Percentiles rank a stretch among this genome's conserved stretches.
These are phyloP conservation scores for Nomada flava DNA, from an alignment of 2,888 invertebrate species.

Conservation along the genomic window DNA sequence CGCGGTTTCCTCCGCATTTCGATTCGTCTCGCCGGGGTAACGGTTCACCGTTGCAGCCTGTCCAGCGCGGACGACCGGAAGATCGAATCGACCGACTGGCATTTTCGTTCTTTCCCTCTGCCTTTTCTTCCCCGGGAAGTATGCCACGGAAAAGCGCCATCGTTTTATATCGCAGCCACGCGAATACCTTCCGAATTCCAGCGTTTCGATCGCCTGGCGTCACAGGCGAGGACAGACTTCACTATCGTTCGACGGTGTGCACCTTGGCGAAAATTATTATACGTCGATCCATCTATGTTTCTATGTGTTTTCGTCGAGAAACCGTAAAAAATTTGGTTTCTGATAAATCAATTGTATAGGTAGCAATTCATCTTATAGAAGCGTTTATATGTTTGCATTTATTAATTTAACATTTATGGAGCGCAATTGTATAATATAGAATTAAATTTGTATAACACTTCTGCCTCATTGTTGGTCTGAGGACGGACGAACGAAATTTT, in stretches of 20 bases:
- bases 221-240: background rate
- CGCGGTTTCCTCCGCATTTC: slow-evolving; percentile 73
- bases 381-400: too few relatives aligned
- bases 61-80: slow-evolving; percentile 40
- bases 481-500: too few relatives aligned
- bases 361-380: too few relatives aligned
- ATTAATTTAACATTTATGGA: too few relatives aligned
- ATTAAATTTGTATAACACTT: too few relatives aligned
- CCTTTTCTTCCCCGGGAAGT: slow-evolving; percentile 18
- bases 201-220: background rate
- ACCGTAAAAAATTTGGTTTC: background rate
- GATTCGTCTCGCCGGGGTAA: slow-evolving; percentile 74
- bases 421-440: too few relatives aligned
- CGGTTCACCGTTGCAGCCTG: slow-evolving; percentile 66
- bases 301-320: background rate
- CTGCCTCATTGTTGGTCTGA: too few relatives aligned
- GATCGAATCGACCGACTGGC: slow-evolving; percentile 39
- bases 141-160: slow-evolving; percentile 49
- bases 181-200: slow-evolving; percentile 17
- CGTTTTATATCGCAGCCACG: slow-evolving; percentile 22
- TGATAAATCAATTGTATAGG: too few relatives aligned
- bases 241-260: background rate
- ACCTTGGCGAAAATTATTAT: background rate
- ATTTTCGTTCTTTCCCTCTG: slow-evolving; percentile 10
- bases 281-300: background rate